Base-by-base conservation (phyloP, 2,888 invertebrate genomes). In the Melinaea marsaeus region DNA sequence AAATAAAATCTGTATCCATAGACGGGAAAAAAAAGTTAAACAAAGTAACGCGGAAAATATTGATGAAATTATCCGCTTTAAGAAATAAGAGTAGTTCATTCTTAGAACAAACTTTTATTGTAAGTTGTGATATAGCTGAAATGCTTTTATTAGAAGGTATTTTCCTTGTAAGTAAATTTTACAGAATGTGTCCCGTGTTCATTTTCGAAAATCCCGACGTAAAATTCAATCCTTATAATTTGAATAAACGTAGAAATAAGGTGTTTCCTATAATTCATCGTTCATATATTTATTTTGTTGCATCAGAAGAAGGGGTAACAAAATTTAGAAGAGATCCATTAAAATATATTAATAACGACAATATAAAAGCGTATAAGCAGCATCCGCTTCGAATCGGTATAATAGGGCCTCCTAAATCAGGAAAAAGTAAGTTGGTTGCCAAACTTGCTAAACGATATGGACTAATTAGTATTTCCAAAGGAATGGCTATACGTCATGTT, bases 171-270 rank as follows among this genome's bases (percentile, higher is more conserved):
- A 94, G 94, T 75, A 91, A 92, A 70, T 94, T 94, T 78, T 91
- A 92, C 33, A 88, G 92, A 61, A 89, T 92, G 73, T 94, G 94
- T 76, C 95, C 95, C 0, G 94, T 95, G 0, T 92, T 92, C 72
- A 82, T 93, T 58, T 87, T 77, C 73, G 87, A 92, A 71, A 84
- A 91, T 65, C 80, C 86, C 48, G 77, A 86, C 61, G 82, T 90
- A 0, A 76, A 93, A 62, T 86, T 74, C 32, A 85, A 92, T 74
- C 86, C 91, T 73, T 93, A 88, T 75, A 80, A 86, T 62, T 81
- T 90, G 9, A 75, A 79, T 60, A 89, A 87, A 73, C 74, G 75
- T 35, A 83, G 78, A 47, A 80, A 81, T 55, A 80, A 86, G 54
- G 73, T 93, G 22, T 92, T 80, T 79, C 90, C 94, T 0, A 83